These are phyloP conservation scores for Dicyrtomina minuta DNA, from an alignment of 2,888 invertebrate genomes.

Conservation along the genomic window DNA sequence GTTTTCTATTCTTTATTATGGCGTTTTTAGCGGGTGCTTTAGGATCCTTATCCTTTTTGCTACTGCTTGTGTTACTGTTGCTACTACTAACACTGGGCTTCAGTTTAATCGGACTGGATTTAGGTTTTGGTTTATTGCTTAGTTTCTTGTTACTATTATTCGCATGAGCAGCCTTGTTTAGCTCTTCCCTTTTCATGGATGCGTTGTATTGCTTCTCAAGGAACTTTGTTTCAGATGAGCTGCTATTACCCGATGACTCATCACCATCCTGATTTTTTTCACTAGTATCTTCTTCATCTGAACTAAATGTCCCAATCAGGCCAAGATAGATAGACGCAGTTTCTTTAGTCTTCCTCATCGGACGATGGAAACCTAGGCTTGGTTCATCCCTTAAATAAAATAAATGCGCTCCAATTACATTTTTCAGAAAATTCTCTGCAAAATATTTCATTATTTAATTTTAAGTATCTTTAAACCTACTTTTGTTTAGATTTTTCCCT, in stretches of 20 bases:
- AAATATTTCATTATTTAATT: too few relatives aligned
- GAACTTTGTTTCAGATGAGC: slow-evolving; percentile 51
- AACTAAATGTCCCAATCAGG: slow-evolving; percentile 68
- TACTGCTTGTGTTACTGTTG: slow-evolving; percentile 10
- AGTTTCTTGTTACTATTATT: slow-evolving; percentile 28
- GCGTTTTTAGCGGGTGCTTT: too few relatives aligned
- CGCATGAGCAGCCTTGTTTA: slow-evolving; percentile 13
- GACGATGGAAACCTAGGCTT: slow-evolving; percentile 38
- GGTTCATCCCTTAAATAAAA: slow-evolving; percentile 25
- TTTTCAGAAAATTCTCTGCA: background rate
- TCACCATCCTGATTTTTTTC: slow-evolving; percentile 55
- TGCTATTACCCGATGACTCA: slow-evolving; percentile 44
- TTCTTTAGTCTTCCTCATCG: slow-evolving; percentile 70
- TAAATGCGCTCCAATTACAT: too few relatives aligned
- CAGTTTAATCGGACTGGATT: background rate
- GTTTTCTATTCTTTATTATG: background rate
- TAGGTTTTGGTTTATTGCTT: slow-evolving; percentile 17
- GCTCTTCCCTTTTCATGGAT: slow-evolving; percentile 44
- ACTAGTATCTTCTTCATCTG: slow-evolving; percentile 65
- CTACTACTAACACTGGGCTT: slow-evolving; percentile 10
- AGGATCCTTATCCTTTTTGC: slow-evolving; percentile 4
- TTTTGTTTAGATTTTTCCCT: slow-evolving; percentile 5
- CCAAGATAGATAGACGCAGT: slow-evolving; percentile 75
- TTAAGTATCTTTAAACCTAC: background rate
- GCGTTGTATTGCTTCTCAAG: slow-evolving; percentile 51